Conservation (phyloP, 1,140 invertebrate species). For the Cyrtorhinus lividipennis region DNA sequence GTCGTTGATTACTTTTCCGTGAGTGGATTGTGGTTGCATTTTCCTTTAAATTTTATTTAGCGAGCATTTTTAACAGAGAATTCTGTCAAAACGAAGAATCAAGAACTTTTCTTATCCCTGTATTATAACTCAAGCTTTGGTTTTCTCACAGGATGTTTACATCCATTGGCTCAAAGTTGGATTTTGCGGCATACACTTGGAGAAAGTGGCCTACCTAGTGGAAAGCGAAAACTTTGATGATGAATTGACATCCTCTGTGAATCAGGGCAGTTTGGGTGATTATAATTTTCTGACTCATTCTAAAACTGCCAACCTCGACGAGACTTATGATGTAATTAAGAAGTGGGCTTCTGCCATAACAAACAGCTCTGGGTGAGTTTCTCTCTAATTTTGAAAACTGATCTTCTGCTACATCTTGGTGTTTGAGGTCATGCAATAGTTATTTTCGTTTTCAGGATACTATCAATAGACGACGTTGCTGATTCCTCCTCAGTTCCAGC, state of each 20-base stretch:
- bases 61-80: too few species aligned
- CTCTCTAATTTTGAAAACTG: not conserved
- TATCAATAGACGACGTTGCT: not conserved
- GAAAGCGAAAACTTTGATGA: constrained; percentile 34
- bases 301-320: constrained; percentile 43
- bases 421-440: not conserved
- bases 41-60: not conserved
- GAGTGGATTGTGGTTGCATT: constrained; percentile 9
- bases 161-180: constrained; percentile 49
- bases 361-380: constrained; percentile 35
- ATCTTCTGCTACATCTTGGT: not conserved
- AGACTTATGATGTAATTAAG: constrained; percentile 43
- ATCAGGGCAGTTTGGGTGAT: constrained; percentile 22
- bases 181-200: constrained; percentile 53
- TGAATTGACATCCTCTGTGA: not conserved
- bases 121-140: too few species aligned
- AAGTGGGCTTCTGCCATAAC: constrained; percentile 37
- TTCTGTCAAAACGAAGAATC: too few species aligned
- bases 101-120: too few species aligned
- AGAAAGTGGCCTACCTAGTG: constrained; percentile 37
- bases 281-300: constrained; percentile 43
- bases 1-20: constrained; percentile 48
- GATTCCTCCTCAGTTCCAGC: not conserved
- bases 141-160: constrained; percentile 35
- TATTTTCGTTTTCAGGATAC: not conserved